phyloP scores from a whole-genome alignment of 2,888 invertebrate species.

The Hylaea fasciaria region DNA sequence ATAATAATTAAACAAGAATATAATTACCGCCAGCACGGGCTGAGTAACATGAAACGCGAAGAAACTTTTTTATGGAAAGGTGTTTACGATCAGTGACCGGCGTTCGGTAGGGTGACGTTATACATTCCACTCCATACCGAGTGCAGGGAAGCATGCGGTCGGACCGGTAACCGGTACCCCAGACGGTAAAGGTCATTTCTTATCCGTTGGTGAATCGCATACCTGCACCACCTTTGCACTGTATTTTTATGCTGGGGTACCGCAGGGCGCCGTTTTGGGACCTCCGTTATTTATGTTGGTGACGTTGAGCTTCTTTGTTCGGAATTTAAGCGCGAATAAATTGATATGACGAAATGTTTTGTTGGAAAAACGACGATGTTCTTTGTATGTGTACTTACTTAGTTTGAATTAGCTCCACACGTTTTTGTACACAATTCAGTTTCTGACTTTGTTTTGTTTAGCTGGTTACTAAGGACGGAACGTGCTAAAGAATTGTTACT shows the following conservation, averaged over 20 bases:
- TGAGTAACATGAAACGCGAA: constrained; percentile 38
- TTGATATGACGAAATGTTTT: constrained; percentile 10
- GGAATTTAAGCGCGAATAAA: not conserved
- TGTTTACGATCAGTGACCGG: constrained; percentile 54
- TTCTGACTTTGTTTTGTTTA: constrained; percentile 20
- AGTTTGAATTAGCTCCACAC: constrained; percentile 16
- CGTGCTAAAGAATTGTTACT: constrained; percentile 1
- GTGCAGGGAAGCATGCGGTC: constrained; percentile 71
- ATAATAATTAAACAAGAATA: constrained; percentile 36
- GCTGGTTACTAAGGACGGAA: not conserved
- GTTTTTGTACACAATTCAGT: constrained; percentile 27
- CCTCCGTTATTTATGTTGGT: constrained; percentile 17
- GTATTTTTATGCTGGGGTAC: constrained; percentile 37
- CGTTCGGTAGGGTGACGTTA: constrained; percentile 51
- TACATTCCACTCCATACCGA: constrained; percentile 62
- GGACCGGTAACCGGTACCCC: constrained; percentile 75
- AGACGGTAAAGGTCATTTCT: constrained; percentile 75
- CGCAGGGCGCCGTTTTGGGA: constrained; percentile 26
- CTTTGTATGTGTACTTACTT: too few species aligned
- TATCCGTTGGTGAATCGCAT: constrained; percentile 73
- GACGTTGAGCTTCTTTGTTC: too few species aligned
- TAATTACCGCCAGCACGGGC: constrained; percentile 32
- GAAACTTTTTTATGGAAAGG: constrained; percentile 51
- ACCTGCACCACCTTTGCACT: constrained; percentile 51
- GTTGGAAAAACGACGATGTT: not conserved